Evolutionary conservation across 2,797 vertebrate species (phyloP), one percentile per base, ranked within the genome.

Genomic region (Parauchenoglanis punctatus): DNA sequence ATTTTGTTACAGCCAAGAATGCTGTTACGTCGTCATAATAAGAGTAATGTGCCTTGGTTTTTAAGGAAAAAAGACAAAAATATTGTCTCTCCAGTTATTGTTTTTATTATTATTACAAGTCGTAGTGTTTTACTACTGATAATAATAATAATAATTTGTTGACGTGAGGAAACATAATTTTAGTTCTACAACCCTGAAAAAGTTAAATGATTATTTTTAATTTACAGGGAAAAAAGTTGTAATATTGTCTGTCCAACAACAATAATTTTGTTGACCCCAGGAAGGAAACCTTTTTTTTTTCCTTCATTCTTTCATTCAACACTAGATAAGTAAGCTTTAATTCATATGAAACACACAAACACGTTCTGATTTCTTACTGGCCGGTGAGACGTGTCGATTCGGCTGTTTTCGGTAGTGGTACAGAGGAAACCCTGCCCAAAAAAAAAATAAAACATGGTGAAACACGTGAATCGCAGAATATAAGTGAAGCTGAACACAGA

Each of bases 401-500:
- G 10, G 15, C 31, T 46, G 5, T 12, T 46, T 75, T 76, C n/a
- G 73, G 73, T 76, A 28, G n/a, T 80, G 76, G 76, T 0, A 28
- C 35, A 78, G 8, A 31, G 54, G 28, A 80, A 80, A 58, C 76
- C 54, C 28, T 12, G 54, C 54, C 54, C 31, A 58, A 59, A 80
- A 59, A 58, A 17, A 10, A 78, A 78, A 31, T 78, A 31, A 77
- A 40, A 40, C 18, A 0, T 0, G 0, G 28, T 58, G 18, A 58
- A 78, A 78, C 17, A 31, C 3, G 3, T 56, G 72, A 81, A 61
- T 15, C 28, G 72, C 44, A 88, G 68, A 6, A 7, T 31, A 56
- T 23, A 52, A 3, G n/a, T 1, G 56, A 86, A 84, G 54, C n/a
- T 31, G 77, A 81, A 52, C 23, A 70, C 84, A 67, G 68, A 81